Base-by-base conservation (phyloP, 2,113 vertebrate species). In the Parus major region DNA sequence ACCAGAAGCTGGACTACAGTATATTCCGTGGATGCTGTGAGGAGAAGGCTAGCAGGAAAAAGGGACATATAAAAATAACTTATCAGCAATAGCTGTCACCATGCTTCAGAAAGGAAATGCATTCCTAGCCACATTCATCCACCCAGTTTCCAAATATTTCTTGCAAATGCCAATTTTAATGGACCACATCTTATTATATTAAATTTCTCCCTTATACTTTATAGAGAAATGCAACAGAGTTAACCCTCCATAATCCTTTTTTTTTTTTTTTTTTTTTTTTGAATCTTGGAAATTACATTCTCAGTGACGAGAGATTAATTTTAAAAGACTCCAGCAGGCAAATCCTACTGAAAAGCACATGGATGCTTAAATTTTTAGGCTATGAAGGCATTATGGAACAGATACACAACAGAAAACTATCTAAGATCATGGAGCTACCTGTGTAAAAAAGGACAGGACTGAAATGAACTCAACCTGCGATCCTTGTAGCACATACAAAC, bases 1-100 rank as follows among this genome's bases (percentile, higher is more conserved):
- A 79, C 99, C 99, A 70, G 99, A 99, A 56, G 99, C 99, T 39
- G 99, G 99, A 88, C 99, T 99, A 91, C 99, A 99, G 97, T 99
- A 99, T 97, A 99, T 98, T 47, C 99, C 99, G 0, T 99, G 99
- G 33, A 99, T 98, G 78, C 99, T 99, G 94, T 99, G 98, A 87
- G 98, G 97, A 70, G 99, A 99, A 33, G 99, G 98, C 99, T 99
- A 55, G 57, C 7, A 78, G 63, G 63, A 80, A 61, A 82, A 89
- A 93, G 33, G 4, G 44, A 76, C 22, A 79, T n/a, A 69, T 31
- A 55, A 86, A 91, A 86, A 59, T 42, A 81, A 86, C 11, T 50
- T 36, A 72, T 16, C 35, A 69, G 6, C 21, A 71, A 24, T 3
- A 82, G 81, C 31, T 86, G 31, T 56, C 86, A 61, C 33, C 29